Conservation (phyloP, 2,113 vertebrate genomes). For the rabbit (Oryctolagus cuniculus) region mOryCun1.1 NC_091434.1:72631501-72632000, state of each 20-base stretch:
- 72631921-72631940: background rate
- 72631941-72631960: background rate
- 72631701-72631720: background rate
- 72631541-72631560: too few relatives aligned
- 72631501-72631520: too few relatives aligned
- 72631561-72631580: too few relatives aligned
- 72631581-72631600: too few relatives aligned
- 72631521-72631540: too few relatives aligned
- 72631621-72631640: too few relatives aligned
- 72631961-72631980: background rate
- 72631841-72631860: background rate
- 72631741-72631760: constrained; percentile 48
- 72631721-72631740: constrained; percentile 41
- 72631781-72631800: background rate
- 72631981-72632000: background rate
- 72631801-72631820: constrained; percentile 2
- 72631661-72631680: background rate
- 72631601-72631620: too few relatives aligned
- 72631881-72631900: constrained; percentile 31
- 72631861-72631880: background rate
- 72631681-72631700: background rate
- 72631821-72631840: background rate
- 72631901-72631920: background rate
- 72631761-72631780: background rate
- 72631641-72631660: too few relatives aligned